Evolutionary conservation across 2,888 invertebrate species (phyloP).

Genomic region (Pinctada fucata): DNA sequence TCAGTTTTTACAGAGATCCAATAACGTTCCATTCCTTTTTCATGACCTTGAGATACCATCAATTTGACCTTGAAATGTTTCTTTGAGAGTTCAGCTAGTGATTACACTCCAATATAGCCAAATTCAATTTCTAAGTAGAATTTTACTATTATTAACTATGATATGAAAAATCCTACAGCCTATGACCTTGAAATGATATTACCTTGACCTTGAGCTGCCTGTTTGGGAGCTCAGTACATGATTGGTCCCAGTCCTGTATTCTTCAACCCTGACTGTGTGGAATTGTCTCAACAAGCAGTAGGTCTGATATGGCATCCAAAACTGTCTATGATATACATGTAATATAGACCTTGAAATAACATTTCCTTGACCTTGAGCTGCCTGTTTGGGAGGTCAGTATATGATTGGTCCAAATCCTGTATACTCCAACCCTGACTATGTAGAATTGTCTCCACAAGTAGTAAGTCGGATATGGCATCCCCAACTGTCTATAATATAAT

Average conservation of each 20-base stretch:
- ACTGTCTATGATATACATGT: slow-evolving; percentile 77
- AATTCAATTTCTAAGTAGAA: too few relatives aligned
- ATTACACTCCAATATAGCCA: too few relatives aligned
- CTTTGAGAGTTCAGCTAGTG: not conserved
- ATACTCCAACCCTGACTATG: slow-evolving; percentile 88
- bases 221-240: slow-evolving; percentile 91
- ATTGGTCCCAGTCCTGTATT: slow-evolving; percentile 86
- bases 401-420: slow-evolving; percentile 88
- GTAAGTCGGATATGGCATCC: slow-evolving; percentile 96
- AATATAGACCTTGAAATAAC: too few relatives aligned
- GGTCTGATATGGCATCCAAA: slow-evolving; percentile 97
- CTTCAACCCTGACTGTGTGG: slow-evolving; percentile 89
- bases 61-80: not conserved
- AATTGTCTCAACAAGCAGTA: slow-evolving; percentile 94
- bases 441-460: slow-evolving; percentile 94
- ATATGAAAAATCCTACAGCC: too few relatives aligned
- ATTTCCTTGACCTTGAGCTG: slow-evolving; percentile 90
- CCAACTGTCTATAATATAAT: slow-evolving; percentile 81
- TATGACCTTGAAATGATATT: not conserved
- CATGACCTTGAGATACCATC: too few relatives aligned
- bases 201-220: slow-evolving; percentile 92
- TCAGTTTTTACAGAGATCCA: too few relatives aligned
- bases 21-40: too few relatives aligned
- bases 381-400: slow-evolving; percentile 89
- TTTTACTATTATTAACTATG: too few relatives aligned